Evolutionary conservation across 2,888 invertebrate species (phyloP), one percentile per base, ranked within the genome.

Genomic region (Chrysina gloriosa): DNA sequence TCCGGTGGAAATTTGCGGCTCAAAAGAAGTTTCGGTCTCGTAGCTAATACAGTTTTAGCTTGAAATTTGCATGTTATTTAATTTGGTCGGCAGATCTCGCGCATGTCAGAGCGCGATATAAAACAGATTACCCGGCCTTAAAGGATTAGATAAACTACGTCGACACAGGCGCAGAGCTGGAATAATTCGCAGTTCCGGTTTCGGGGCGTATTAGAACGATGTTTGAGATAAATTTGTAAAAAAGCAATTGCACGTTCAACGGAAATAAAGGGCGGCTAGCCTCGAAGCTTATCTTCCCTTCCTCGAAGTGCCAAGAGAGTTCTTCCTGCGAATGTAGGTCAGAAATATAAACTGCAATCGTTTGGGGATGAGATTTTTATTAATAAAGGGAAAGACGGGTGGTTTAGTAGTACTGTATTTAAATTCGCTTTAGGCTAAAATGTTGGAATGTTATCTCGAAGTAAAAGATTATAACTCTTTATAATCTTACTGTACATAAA

Each of bases 11-110:
- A 36, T 36, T 36, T 9, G 11, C 14, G 11, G 9, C 14, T 36
- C 3, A 36, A 36, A 11, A 11, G 1, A 2, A 9, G 9, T 11
- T 36, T 36, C 21, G 3, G n/a, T n/a, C 9, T 4, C 47, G 47
- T 3, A 6, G 23, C n/a, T 45, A 47, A 47, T 47, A 7, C 23
- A 21, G 23, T 47, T 47, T 47, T 23, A 19, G 47, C 36, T 36
- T 14, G 21, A 34, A 31, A 56, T 56, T 56, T 34, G 39, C 56
- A 56, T 56, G 36, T 56, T 34, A 56, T 56, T 56, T 56, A 56
- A 56, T 56, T 56, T 56, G 19, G 23, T 5, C 19, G 56, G 16
- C 36, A 34, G 23, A 56, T 23, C 56, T 3, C 36, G 56, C 36
- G 56, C 31, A 56, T 39, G 56, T 56, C 36, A 56, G 23, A 19